These are phyloP conservation scores for Sinodicranocentrus sp. DNA, from an alignment of 2,888 invertebrate species.

Conservation along the genomic window DNA sequence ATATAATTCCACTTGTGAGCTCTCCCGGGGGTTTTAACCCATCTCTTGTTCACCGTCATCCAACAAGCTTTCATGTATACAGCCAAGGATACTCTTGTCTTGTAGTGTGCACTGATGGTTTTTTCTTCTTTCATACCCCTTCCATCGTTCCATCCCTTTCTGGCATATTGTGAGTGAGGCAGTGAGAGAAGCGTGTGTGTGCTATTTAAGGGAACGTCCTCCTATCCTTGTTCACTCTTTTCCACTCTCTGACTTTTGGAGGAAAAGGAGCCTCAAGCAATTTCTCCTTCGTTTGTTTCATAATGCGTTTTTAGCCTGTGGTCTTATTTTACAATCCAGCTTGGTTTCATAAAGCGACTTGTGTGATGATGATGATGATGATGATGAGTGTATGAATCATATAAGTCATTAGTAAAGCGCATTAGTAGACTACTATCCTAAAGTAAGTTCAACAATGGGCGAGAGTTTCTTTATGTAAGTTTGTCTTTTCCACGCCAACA, in stretches of 20 bases:
- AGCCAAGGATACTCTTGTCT: no score
- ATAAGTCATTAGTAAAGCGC: constrained; percentile 52
- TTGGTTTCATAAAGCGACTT: constrained; percentile 1
- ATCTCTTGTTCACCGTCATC: constrained; percentile 40
- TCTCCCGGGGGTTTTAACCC: constrained; percentile 58
- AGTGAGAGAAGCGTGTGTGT: not conserved
- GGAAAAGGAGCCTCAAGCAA: constrained; percentile 45
- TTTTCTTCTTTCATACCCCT: no score
- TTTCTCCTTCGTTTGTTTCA: constrained; percentile 52
- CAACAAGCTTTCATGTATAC: not conserved
- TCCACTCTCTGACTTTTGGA: constrained; percentile 24
- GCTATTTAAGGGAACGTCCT: constrained; percentile 55
- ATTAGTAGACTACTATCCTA: no score
- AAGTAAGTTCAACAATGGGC: no score
- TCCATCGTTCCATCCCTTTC: no score
- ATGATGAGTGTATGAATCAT: constrained; percentile 40
- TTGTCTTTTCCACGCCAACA: not conserved
- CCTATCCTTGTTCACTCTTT: not conserved
- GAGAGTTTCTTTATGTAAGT: not conserved
- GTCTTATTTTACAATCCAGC: constrained; percentile 61
- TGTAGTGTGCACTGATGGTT: no score
- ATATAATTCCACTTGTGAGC: constrained; percentile 69
- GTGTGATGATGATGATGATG: constrained; percentile 27
- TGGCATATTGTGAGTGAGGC: no score
- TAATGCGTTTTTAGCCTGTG: constrained; percentile 62